phyloP scores from a whole-genome alignment of 2,888 invertebrate species.

The Pegoplata infirma region DNA sequence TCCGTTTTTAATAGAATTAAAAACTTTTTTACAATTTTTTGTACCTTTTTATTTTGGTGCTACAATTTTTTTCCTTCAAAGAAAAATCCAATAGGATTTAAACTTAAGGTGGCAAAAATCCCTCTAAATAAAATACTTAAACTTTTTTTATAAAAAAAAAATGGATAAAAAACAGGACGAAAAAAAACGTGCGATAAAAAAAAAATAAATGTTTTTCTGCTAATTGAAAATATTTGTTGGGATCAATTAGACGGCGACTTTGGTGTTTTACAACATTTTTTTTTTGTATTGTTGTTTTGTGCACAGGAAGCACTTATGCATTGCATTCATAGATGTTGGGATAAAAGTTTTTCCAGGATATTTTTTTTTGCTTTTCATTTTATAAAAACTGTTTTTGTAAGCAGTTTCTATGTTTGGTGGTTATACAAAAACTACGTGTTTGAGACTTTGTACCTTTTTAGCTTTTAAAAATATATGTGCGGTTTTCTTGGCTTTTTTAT shows the following conservation, averaged over 20 bases:
- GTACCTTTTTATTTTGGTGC: slow-evolving; percentile 68
- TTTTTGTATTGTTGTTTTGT: slow-evolving; percentile 26
- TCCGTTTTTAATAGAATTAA: slow-evolving; percentile 74
- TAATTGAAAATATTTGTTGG: slow-evolving; percentile 78
- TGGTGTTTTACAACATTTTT: slow-evolving; percentile 54
- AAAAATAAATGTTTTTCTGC: slow-evolving; percentile 74
- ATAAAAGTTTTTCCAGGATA: slow-evolving; percentile 42
- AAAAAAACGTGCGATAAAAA: slow-evolving; percentile 63
- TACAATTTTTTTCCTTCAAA: slow-evolving; percentile 1
- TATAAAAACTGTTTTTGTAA: slow-evolving; percentile 16
- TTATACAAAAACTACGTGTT: slow-evolving; percentile 30
- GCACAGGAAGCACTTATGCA: slow-evolving; percentile 60
- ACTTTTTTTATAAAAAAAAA: slow-evolving; percentile 36
- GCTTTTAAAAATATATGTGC: slow-evolving; percentile 41
- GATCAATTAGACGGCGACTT: slow-evolving; percentile 74
- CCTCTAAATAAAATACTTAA: slow-evolving; percentile 46
- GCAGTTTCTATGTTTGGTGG: slow-evolving; percentile 21
- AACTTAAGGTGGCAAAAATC: slow-evolving; percentile 72
- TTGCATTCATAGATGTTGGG: slow-evolving; percentile 53
- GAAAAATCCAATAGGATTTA: slow-evolving; percentile 70
- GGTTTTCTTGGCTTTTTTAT: slow-evolving; percentile 50
- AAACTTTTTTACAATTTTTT: slow-evolving; percentile 69
- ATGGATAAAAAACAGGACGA: slow-evolving; percentile 62
- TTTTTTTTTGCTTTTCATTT: slow-evolving; percentile 25
- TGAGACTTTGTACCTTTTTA: slow-evolving; percentile 55